A percentile compares a stretch with the other conserved stretches of the same genome.
Conservation (phyloP, 2,797 vertebrate species). For the Toxotes lorentzi region DNA sequence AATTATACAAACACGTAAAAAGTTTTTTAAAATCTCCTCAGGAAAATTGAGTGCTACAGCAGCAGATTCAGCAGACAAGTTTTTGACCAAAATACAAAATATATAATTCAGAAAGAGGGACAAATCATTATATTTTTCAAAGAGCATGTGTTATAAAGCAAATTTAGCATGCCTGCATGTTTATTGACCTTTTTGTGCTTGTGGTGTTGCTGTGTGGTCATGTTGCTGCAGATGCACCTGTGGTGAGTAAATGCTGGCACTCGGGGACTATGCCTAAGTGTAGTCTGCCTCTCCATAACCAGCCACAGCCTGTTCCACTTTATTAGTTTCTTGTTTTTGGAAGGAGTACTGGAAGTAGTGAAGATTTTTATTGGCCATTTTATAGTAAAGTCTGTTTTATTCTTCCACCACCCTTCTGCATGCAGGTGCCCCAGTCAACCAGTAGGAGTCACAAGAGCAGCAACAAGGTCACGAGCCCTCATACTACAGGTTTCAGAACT, state of each 20-base stretch:
- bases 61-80: background rate
- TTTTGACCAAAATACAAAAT: background rate
- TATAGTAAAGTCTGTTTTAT: background rate
- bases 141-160: background rate
- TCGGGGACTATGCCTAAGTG: background rate
- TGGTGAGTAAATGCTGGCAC: background rate
- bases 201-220: conserved; percentile 22
- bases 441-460: background rate
- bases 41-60: too few relatives aligned
- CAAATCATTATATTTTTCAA: background rate
- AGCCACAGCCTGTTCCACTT: conserved; percentile 5
- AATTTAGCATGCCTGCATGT: background rate
- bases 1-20: conserved; percentile 5
- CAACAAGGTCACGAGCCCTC: background rate
- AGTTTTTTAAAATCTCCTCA: background rate
- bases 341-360: background rate
- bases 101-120: background rate
- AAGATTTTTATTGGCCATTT: conserved; percentile 11
- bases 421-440: background rate
- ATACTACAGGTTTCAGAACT: background rate
- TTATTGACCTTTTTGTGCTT: conserved; percentile 17
- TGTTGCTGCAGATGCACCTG: conserved; percentile 25
- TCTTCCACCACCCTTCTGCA: background rate
- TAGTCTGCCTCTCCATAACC: conserved; percentile 16
- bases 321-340: conserved; percentile 26